Conservation (phyloP, 2,888 invertebrate genomes). For the Cephus nigrinus region DNA sequence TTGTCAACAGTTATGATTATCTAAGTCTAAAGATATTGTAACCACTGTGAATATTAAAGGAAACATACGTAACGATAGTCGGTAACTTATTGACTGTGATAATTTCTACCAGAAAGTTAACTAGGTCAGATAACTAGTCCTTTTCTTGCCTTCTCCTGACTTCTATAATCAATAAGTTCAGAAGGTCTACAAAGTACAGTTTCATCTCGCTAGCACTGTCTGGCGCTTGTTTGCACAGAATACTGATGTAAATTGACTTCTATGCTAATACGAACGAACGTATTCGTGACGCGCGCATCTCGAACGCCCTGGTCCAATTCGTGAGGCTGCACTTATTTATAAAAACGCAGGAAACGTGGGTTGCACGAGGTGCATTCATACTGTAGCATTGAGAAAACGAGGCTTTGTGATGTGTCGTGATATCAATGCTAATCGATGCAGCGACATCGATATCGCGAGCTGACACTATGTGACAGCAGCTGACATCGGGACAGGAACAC, state of each 20-base stretch:
- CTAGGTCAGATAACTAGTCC: not conserved
- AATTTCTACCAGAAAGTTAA: not conserved
- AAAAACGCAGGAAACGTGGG: not conserved
- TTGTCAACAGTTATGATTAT: not conserved
- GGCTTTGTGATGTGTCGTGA: not conserved
- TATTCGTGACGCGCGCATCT: not conserved
- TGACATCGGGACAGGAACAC: not conserved
- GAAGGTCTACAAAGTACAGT: not conserved
- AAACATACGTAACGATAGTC: not conserved
- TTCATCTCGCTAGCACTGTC: not conserved
- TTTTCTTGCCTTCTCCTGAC: not conserved
- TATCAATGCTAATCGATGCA: conserved; percentile 57
- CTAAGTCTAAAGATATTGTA: not conserved
- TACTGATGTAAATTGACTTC: not conserved
- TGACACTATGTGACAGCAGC: conserved; percentile 32
- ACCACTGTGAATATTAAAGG: not conserved
- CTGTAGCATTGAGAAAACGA: not conserved
- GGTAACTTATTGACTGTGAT: not conserved
- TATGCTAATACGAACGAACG: not conserved
- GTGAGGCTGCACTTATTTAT: not conserved
- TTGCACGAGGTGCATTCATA: not conserved
- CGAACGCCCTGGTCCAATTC: not conserved
- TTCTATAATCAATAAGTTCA: not conserved
- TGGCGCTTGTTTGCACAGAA: not conserved
- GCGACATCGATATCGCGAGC: conserved; percentile 43